These are phyloP conservation scores for Coturnix japonica DNA, from an alignment of 2,113 vertebrate genomes.

Conservation along the genomic window DNA sequence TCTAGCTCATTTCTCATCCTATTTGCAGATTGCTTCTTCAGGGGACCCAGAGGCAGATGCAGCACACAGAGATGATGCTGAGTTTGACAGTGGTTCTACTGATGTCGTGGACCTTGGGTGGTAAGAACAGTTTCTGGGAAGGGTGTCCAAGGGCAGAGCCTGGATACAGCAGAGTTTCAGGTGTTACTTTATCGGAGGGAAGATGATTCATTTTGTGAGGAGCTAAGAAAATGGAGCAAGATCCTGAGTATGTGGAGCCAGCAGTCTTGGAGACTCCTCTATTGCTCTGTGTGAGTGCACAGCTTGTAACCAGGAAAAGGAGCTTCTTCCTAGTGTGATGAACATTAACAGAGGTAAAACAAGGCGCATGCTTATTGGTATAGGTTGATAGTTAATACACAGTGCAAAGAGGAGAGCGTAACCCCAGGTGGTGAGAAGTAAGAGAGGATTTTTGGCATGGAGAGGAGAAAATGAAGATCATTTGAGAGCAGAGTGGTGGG, in stretches of 20 bases:
- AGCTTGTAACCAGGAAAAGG: background rate
- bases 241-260: background rate
- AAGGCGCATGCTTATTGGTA: background rate
- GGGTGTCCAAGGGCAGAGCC: background rate
- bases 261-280: background rate
- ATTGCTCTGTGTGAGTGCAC: background rate
- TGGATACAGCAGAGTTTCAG: background rate
- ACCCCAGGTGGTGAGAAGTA: background rate
- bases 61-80: background rate
- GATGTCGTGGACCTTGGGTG: background rate
- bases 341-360: background rate
- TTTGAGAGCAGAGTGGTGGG: background rate
- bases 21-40: background rate
- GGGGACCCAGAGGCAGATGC: background rate
- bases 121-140: constrained; percentile 36
- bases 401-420: accelerated
- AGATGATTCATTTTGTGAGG: background rate
- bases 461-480: background rate
- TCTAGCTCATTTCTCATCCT: background rate
- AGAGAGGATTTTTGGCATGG: background rate
- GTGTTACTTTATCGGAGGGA: background rate
- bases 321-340: background rate
- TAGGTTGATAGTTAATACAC: background rate
- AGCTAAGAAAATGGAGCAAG: background rate
- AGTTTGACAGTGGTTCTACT: background rate